Conservation (phyloP, 2,113 vertebrate genomes). For the Pterophyllum scalare region DNA sequence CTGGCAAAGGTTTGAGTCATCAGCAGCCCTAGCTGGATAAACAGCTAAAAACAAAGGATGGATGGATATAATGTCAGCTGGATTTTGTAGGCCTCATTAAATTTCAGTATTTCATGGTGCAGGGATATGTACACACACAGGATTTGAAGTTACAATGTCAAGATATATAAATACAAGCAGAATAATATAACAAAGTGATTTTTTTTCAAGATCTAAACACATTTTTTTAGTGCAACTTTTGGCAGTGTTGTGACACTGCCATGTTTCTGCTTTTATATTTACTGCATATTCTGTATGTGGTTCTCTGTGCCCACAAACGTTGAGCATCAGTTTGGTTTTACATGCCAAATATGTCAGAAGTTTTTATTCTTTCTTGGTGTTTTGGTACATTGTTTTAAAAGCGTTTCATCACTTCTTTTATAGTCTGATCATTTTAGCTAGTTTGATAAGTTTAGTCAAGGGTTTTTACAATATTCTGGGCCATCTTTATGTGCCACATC, state of each 20-base stretch:
- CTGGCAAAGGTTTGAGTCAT: background rate
- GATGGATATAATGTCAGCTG: background rate
- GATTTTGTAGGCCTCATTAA: background rate
- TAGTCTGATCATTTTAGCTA: background rate
- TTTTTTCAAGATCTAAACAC: background rate
- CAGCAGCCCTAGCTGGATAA: background rate
- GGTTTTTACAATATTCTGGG: background rate
- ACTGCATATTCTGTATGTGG: background rate
- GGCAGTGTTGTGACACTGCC: background rate
- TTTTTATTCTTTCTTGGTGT: background rate
- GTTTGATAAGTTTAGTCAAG: constrained; percentile 1
- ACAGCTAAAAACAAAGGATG: background rate
- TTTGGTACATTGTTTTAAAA: background rate
- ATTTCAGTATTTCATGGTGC: background rate
- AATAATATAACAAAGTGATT: background rate
- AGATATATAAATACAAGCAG: background rate
- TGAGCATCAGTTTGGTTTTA: constrained; percentile 5
- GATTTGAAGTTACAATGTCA: background rate
- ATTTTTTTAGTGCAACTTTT: background rate
- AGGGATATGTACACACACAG: background rate
- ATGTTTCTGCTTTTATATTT: background rate
- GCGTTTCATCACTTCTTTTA: background rate
- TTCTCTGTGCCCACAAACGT: background rate
- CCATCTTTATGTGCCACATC: background rate
- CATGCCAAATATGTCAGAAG: background rate